phyloP scores from a whole-genome alignment of 2,113 vertebrate species.

The Bothrops jararaca region DNA sequence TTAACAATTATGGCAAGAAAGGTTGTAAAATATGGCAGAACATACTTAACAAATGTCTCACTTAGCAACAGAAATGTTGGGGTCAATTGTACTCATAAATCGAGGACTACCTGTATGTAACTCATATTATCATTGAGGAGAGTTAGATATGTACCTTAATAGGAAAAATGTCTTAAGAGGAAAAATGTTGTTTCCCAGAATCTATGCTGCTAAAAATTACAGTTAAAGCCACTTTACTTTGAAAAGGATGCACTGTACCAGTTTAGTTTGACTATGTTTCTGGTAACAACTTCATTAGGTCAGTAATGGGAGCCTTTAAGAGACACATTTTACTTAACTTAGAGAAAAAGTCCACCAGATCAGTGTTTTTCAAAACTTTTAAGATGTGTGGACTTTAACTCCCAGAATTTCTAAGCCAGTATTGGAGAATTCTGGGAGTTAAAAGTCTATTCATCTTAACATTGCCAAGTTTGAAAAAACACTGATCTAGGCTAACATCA shows the following conservation, averaged over 20 bases:
- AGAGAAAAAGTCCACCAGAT: not conserved
- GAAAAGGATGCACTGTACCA: not conserved
- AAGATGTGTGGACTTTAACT: not conserved
- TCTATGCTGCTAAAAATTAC: not conserved
- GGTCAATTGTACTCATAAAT: too few relatives aligned
- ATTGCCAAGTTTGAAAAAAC: not conserved
- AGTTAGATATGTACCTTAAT: not conserved
- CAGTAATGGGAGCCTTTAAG: not conserved
- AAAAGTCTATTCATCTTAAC: not conserved
- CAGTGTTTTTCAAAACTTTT: not conserved
- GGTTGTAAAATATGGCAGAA: too few relatives aligned
- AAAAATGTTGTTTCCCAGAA: slow-evolving; percentile 14
- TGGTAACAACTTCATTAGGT: not conserved
- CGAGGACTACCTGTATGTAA: not conserved
- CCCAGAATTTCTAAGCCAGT: not conserved
- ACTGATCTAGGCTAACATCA: not conserved
- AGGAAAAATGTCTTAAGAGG: not conserved
- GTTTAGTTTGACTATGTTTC: not conserved
- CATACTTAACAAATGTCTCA: too few relatives aligned
- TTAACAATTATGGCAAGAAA: too few relatives aligned
- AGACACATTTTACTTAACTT: not conserved
- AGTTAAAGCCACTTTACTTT: not conserved
- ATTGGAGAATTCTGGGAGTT: not conserved
- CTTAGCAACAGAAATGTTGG: too few relatives aligned
- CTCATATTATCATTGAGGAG: not conserved